Base-by-base conservation (phyloP, 2,888 invertebrate species). In the Synanthedon formicaeformis region DNA sequence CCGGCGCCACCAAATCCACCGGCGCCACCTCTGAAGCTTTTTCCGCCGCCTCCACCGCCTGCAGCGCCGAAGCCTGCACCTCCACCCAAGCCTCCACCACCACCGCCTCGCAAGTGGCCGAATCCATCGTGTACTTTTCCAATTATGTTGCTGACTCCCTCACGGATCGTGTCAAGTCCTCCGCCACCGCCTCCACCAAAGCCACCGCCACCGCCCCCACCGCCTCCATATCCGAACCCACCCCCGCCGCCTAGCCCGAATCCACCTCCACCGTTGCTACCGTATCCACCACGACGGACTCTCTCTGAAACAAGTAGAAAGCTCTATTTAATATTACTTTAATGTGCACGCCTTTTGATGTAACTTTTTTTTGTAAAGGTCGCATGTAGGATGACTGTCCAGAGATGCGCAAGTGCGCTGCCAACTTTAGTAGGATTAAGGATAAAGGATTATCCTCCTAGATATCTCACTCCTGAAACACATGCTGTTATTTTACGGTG, bases 111-210 rank as follows among this genome's bases (percentile, higher is more conserved):
- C 11, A 48, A 10, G 12, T 8, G 62, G 14, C 34, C 5, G 61
- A 78, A 55, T 4, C 80, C 80, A 16, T 68, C 60, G 14, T 71
- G 61, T 4, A 78, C 73, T 65, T 73, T 71, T 12, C 75, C 74
- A 41, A 81, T 56, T 41, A 81, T 76, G 40, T 67, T 69, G 54
- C 65, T 55, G 53, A 81, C 70, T 10, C 81, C 80, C 14, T 72
- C 70, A 5, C 63, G 64, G 51, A 79, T 71, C 48, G 59, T 66
- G 11, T 65, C 76, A 10, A 77, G 56, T 27, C 75, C 74, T 1
- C 65, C 67, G 1, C 66, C 69, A 13, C 68, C 61, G 48, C 65
- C 67, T 1, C 62, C 65, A 4, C 57, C 60, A 4, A 55, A 51
- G 6, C 57, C 57, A 8, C 57, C 55, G 14, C 60, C 58, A 18